Evolutionary conservation across 1,140 invertebrate species (phyloP).

Genomic region (Pogonognathellus flavescens): DNA sequence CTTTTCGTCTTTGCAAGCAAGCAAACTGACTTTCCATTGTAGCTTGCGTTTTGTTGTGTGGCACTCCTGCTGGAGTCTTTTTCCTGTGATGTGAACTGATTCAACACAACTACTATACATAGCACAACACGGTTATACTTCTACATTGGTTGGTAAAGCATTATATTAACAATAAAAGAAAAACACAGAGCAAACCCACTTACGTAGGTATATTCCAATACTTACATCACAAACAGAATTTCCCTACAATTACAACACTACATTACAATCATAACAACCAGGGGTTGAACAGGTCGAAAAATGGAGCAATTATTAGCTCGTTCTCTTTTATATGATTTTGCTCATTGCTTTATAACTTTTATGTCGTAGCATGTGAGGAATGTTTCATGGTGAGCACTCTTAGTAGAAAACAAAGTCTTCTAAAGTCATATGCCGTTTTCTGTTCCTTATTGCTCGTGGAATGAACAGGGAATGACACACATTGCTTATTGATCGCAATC

Average conservation of each 20-base stretch:
- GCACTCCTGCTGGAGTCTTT: constrained; percentile 26
- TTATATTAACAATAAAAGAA: constrained; percentile 11
- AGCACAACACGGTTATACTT: background rate
- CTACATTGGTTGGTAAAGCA: background rate
- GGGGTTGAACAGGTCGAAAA: constrained; percentile 42
- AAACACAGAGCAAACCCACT: constrained; percentile 33
- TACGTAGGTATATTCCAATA: constrained; percentile 45
- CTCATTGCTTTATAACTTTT: background rate
- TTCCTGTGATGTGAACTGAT: constrained; percentile 16
- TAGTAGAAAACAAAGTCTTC: background rate
- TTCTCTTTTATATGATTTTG: constrained; percentile 24
- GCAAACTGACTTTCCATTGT: constrained; percentile 4
- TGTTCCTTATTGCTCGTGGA: too few species aligned
- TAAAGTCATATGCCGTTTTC: too few species aligned
- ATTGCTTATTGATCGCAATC: background rate
- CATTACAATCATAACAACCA: constrained; percentile 7
- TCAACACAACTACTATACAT: too few species aligned
- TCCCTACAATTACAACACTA: constrained; percentile 40
- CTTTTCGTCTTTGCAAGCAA: constrained; percentile 21
- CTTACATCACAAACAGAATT: background rate
- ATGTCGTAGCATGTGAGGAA: background rate
- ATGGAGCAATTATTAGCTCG: constrained; percentile 29
- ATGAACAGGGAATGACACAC: too few species aligned
- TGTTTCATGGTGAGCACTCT: constrained; percentile 1
- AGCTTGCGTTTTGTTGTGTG: background rate